A percentile compares a stretch with the other conserved stretches of the same genome.
Conservation (phyloP, 2,113 vertebrate genomes). For the Xiphophorus maculatus region DNA sequence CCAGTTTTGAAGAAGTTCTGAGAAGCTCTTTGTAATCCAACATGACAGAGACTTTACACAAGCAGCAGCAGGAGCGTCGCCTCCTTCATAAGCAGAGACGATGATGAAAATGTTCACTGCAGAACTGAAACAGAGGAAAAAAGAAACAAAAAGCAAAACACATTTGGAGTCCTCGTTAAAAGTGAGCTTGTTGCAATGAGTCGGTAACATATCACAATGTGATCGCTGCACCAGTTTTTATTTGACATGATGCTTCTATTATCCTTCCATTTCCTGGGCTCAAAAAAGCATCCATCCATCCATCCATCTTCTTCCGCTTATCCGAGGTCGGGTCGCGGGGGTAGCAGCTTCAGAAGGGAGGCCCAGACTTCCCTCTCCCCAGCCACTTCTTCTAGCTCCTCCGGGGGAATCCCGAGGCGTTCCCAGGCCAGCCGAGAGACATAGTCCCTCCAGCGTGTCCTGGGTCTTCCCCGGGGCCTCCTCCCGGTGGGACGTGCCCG, state of each 20-base stretch:
- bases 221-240: slow-evolving; percentile 14
- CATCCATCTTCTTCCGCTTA: too few species aligned
- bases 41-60: background rate
- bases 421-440: too few species aligned
- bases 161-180: background rate
- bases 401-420: too few species aligned
- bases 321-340: too few species aligned
- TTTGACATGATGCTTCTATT: slow-evolving; percentile 6
- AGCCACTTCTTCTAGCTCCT: too few species aligned
- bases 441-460: too few species aligned
- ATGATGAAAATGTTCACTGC: background rate
- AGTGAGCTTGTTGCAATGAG: slow-evolving; percentile 13
- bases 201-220: slow-evolving; percentile 23
- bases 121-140: background rate
- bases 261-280: slow-evolving; percentile 19
- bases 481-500: too few species aligned
- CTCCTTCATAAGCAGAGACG: background rate
- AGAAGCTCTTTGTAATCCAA: background rate
- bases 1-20: background rate
- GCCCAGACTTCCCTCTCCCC: too few species aligned
- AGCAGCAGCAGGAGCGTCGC: background rate
- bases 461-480: too few species aligned
- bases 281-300: too few species aligned
- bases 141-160: background rate
- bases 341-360: too few species aligned